Percentiles rank a stretch among this genome's conserved stretches.
phyloP scores from a whole-genome alignment of 2,888 invertebrate species.

The Lepetodrilus schrolli region DNA sequence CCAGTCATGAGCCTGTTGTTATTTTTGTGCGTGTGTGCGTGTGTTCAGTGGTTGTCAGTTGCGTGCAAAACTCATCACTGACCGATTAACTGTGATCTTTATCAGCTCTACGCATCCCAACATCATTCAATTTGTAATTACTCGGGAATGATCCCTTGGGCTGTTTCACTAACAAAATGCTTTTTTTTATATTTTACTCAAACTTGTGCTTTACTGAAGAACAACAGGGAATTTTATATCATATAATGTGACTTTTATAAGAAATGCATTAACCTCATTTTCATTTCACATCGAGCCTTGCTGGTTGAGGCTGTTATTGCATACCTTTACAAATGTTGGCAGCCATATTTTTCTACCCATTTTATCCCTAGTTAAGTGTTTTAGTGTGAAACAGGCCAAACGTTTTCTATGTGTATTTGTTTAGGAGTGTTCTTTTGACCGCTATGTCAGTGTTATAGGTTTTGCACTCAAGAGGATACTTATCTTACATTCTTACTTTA shows the following conservation, averaged over 20 bases:
- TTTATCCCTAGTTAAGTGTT: background rate
- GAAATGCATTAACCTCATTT: background rate
- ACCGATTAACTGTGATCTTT: constrained; percentile 2
- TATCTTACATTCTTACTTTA: background rate
- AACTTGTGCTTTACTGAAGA: background rate
- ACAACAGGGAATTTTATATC: background rate
- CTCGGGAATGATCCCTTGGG: background rate
- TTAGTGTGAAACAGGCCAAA: background rate
- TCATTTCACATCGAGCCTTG: background rate
- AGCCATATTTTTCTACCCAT: background rate
- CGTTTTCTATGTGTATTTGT: background rate
- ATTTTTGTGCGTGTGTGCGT: no score
- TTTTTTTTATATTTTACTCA: background rate
- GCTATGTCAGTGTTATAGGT: background rate
- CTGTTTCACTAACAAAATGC: background rate
- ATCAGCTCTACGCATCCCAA: background rate
- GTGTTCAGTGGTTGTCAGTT: background rate
- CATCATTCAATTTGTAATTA: background rate
- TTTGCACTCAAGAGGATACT: constrained; percentile 17
- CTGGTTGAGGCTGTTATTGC: background rate
- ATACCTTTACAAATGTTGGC: background rate
- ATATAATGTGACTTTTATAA: background rate
- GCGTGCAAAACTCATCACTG: constrained; percentile 25
- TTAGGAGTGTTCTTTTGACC: background rate
- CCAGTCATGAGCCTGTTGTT: background rate